Evolutionary conservation across 1,140 invertebrate species (phyloP).

Genomic region (Zaprionus inermis): DNA sequence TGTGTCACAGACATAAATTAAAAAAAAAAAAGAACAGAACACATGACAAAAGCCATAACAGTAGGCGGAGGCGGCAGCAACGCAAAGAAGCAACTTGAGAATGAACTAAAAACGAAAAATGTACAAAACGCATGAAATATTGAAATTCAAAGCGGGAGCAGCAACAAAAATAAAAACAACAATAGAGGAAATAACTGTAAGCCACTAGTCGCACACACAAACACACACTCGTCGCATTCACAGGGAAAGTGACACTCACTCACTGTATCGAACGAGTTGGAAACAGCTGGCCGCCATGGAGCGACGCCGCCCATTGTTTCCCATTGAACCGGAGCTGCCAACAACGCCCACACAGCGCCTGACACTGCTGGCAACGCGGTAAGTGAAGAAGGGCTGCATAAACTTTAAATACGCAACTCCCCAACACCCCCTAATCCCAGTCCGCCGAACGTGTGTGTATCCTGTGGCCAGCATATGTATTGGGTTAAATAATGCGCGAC

Average conservation of each 20-base stretch:
- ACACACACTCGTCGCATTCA: not conserved
- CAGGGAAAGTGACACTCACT: not conserved
- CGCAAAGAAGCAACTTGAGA: slow-evolving; percentile 31
- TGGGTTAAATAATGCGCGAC: not conserved
- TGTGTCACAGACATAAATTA: slow-evolving; percentile 15
- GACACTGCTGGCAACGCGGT: slow-evolving; percentile 62
- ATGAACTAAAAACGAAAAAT: slow-evolving; percentile 54
- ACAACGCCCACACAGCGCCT: slow-evolving; percentile 61
- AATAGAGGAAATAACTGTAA: slow-evolving; percentile 32
- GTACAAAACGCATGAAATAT: slow-evolving; percentile 76
- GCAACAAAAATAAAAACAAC: slow-evolving; percentile 29
- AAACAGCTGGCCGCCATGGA: slow-evolving; percentile 51
- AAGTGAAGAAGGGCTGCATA: slow-evolving; percentile 28
- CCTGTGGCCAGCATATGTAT: slow-evolving; percentile 2
- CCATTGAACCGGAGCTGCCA: slow-evolving; percentile 69
- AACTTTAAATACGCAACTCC: not conserved
- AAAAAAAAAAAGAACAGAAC: slow-evolving; percentile 5
- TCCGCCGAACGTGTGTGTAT: slow-evolving; percentile 3
- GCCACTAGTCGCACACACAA: slow-evolving; percentile 25
- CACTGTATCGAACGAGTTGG: slow-evolving; percentile 9
- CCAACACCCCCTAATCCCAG: not conserved
- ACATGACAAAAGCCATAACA: slow-evolving; percentile 37
- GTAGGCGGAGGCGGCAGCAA: slow-evolving; percentile 15
- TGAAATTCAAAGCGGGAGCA: slow-evolving; percentile 45
- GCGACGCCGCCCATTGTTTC: slow-evolving; percentile 72